phyloP scores from a whole-genome alignment of 2,797 vertebrate species.

The Chelonia mydas region DNA sequence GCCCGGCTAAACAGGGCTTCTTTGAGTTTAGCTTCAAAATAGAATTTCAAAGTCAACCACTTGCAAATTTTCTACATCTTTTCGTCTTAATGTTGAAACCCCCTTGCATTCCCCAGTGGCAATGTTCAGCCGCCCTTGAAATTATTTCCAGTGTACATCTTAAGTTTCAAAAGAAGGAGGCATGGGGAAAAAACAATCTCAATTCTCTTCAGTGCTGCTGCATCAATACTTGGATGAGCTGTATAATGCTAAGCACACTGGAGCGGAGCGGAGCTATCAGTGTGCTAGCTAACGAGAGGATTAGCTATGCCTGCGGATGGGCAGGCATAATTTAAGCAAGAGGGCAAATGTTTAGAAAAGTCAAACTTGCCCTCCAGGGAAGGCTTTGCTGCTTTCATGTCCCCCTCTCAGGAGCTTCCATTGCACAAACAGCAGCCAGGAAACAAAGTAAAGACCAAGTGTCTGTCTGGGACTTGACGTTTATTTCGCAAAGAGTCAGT shows the following conservation, averaged over 20 bases:
- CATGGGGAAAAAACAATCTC: slow-evolving; percentile 44
- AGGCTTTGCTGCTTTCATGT: not conserved
- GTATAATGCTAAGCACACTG: slow-evolving; percentile 54
- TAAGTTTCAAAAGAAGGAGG: slow-evolving; percentile 68
- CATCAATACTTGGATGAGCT: slow-evolving; percentile 73
- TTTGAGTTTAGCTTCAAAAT: slow-evolving; percentile 63
- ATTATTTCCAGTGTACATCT: slow-evolving; percentile 77
- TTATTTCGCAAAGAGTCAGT: not conserved
- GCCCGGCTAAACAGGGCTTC: not conserved
- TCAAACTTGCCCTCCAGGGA: not conserved
- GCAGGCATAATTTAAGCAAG: slow-evolving; percentile 51
- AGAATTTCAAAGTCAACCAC: slow-evolving; percentile 62
- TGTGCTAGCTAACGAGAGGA: slow-evolving; percentile 60
- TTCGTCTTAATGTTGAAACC: slow-evolving; percentile 61
- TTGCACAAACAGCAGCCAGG: not conserved
- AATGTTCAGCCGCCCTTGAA: slow-evolving; percentile 78
- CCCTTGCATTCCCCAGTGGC: slow-evolving; percentile 65
- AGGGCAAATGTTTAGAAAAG: slow-evolving; percentile 45
- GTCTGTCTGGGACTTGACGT: not conserved
- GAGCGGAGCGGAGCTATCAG: slow-evolving; percentile 58
- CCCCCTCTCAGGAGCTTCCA: not conserved
- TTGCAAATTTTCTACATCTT: slow-evolving; percentile 72
- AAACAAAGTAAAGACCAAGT: not conserved
- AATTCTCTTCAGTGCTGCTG: slow-evolving; percentile 68
- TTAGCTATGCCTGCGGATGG: slow-evolving; percentile 66